phyloP scores from a whole-genome alignment of 2,888 invertebrate genomes.

The Ophraella communa region DNA sequence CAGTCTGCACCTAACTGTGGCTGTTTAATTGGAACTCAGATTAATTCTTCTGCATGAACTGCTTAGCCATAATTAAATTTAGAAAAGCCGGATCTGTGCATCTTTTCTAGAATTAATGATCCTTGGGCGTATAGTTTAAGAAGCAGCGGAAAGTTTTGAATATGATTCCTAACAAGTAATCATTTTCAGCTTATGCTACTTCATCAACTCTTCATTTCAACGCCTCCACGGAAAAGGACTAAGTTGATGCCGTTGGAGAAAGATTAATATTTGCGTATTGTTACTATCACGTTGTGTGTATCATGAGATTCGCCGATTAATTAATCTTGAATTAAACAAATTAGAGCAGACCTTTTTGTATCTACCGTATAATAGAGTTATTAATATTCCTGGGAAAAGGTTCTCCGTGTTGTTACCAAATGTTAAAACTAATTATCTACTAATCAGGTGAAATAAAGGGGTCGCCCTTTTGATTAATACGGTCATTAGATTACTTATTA shows the following conservation, averaged over 20 bases:
- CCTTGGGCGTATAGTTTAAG: not conserved
- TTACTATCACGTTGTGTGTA: not conserved
- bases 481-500: too few species aligned
- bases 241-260: not conserved
- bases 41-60: too few species aligned
- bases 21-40: too few species aligned
- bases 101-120: not conserved
- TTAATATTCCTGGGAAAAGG: not conserved
- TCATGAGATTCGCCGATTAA: constrained; percentile 8
- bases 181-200: constrained; percentile 22
- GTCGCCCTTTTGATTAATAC: too few species aligned
- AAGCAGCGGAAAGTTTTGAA: not conserved
- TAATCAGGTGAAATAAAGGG: not conserved
- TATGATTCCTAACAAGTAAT: constrained; percentile 21
- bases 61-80: too few species aligned
- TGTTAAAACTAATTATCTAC: not conserved
- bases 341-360: not conserved
- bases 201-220: constrained; percentile 22
- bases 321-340: constrained; percentile 10
- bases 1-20: too few species aligned
- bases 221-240: constrained; percentile 2
- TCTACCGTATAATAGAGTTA: not conserved
- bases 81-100: not conserved
- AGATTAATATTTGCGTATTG: constrained; percentile 7
- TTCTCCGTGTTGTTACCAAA: not conserved